Evolutionary conservation across 2,113 vertebrate species (phyloP).

Genomic region (Platanista minor): DNA sequence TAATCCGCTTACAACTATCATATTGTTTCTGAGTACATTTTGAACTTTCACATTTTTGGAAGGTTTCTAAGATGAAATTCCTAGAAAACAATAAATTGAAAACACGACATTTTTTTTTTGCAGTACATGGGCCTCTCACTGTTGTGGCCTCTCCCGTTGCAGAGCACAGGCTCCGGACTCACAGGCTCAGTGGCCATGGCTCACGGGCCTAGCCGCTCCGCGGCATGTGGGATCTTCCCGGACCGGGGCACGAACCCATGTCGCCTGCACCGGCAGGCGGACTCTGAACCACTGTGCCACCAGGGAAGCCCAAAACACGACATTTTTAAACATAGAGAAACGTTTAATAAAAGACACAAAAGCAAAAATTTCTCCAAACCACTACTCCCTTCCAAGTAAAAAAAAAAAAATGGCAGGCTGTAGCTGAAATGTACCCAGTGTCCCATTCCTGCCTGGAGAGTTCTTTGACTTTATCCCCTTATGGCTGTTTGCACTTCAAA

Average conservation of each 20-base stretch:
- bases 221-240: too few species aligned
- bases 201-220: too few species aligned
- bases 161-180: too few species aligned
- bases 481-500: constrained; percentile 10
- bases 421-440: background rate
- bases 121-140: too few species aligned
- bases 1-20: background rate
- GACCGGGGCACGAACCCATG: too few species aligned
- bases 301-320: too few species aligned
- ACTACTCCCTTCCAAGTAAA: background rate
- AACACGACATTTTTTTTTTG: background rate
- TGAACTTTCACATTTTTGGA: background rate
- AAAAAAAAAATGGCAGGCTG: background rate
- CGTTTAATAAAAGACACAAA: background rate
- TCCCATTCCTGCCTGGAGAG: background rate
- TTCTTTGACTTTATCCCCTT: background rate
- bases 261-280: too few species aligned
- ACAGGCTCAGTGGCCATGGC: too few species aligned
- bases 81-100: background rate
- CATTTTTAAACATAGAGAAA: background rate
- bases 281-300: too few species aligned
- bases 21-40: constrained; percentile 26
- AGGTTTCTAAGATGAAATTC: background rate
- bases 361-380: background rate
- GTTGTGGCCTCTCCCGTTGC: too few species aligned